Evolutionary conservation across 2,113 vertebrate genomes (phyloP).

Genomic region (Salvator merianae): DNA sequence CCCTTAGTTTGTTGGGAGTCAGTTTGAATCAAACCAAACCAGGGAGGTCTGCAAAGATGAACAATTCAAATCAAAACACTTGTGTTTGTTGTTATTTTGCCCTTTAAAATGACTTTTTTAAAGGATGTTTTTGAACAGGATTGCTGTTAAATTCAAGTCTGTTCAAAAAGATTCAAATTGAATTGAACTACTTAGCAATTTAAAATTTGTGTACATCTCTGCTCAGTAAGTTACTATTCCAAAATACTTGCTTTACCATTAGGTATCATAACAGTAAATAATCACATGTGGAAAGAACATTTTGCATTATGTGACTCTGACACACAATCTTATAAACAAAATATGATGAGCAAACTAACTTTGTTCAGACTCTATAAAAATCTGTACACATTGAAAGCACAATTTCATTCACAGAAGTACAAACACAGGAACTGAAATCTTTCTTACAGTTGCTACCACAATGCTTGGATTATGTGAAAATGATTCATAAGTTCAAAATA

Average conservation of each 20-base stretch:
- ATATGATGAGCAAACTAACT: neutral
- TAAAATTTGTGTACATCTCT: neutral
- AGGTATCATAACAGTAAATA: neutral
- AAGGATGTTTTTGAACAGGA: too few relatives aligned
- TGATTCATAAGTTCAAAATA: neutral
- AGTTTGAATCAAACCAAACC: too few relatives aligned
- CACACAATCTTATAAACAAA: neutral
- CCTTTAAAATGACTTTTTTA: too few relatives aligned
- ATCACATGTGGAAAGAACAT: neutral
- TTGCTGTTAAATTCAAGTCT: too few relatives aligned
- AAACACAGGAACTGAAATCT: constrained; percentile 17
- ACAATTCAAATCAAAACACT: too few relatives aligned
- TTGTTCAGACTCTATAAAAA: neutral
- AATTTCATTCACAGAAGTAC: neutral
- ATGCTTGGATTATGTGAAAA: neutral
- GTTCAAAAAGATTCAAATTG: too few relatives aligned
- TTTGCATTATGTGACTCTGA: neutral
- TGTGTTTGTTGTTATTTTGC: too few relatives aligned
- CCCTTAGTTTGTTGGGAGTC: too few relatives aligned
- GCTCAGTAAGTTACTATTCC: neutral
- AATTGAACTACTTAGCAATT: neutral
- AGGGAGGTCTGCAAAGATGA: too few relatives aligned
- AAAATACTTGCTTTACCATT: neutral
- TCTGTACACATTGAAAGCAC: constrained; percentile 13
- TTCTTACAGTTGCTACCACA: neutral